These are phyloP conservation scores for Hylaeus anthracinus DNA, from an alignment of 1,140 invertebrate species.

Conservation along the genomic window DNA sequence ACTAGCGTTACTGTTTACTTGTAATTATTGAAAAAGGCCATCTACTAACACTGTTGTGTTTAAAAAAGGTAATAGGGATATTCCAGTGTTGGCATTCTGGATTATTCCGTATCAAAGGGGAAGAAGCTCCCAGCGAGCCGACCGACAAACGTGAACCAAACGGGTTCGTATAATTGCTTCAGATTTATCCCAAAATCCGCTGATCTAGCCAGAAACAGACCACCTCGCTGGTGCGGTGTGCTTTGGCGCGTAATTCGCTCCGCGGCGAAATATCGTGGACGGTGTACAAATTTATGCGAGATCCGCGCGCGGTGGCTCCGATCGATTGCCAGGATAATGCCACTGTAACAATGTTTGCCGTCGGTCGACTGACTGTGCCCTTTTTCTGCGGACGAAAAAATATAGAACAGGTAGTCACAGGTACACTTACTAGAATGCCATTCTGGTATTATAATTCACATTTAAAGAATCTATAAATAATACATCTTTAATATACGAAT, in stretches of 20 bases:
- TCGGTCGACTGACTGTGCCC: neutral
- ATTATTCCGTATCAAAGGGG: no score
- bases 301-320: neutral
- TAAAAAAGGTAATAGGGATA: no score
- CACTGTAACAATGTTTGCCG: slow-evolving; percentile 3
- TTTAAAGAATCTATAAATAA: no score
- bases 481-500: no score
- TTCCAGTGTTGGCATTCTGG: no score
- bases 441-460: no score
- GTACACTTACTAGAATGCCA: no score
- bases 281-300: neutral
- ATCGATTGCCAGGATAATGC: slow-evolving; percentile 11
- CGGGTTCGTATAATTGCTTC: neutral
- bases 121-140: no score
- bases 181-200: neutral
- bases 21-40: no score
- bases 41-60: no score
- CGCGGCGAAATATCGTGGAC: neutral
- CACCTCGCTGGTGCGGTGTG: neutral
- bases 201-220: neutral
- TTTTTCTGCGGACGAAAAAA: neutral
- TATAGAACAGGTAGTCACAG: slow-evolving; percentile 1
- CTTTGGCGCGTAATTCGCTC: slow-evolving; percentile 1
- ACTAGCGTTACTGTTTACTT: no score
- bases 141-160: neutral